These are phyloP conservation scores for Yponomeuta malinellus DNA, from an alignment of 2,888 invertebrate genomes.

Conservation along the genomic window DNA sequence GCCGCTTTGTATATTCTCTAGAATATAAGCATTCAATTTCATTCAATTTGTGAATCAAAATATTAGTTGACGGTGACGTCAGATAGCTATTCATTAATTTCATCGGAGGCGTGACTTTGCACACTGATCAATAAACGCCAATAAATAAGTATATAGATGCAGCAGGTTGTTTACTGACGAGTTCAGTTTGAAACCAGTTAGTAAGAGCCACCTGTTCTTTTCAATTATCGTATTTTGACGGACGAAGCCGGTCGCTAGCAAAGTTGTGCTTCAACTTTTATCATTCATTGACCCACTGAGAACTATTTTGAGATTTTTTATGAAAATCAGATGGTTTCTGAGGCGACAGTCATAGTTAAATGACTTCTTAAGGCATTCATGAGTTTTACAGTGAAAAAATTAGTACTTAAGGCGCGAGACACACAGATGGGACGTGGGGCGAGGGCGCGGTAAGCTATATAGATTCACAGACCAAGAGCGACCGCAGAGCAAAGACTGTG, in stretches of 20 bases:
- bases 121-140: not conserved
- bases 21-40: no score
- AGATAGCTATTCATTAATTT: no score
- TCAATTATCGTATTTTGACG: not conserved
- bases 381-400: not conserved
- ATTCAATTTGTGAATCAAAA: no score
- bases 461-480: no score
- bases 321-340: not conserved
- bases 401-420: no score
- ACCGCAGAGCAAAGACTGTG: no score
- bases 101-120: no score
- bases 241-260: not conserved
- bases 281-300: conserved; percentile 6
- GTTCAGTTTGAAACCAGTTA: not conserved
- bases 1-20: no score
- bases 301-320: not conserved
- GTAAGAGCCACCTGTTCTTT: not conserved
- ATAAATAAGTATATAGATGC: not conserved
- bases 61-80: no score
- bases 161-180: not conserved
- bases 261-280: conserved; percentile 8
- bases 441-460: no score
- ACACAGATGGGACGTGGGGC: no score
- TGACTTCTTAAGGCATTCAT: not conserved
- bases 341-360: not conserved